Evolutionary conservation across 2,888 invertebrate species (phyloP), one percentile per base, ranked within the genome.

Genomic region (Ditula angustiorana): DNA sequence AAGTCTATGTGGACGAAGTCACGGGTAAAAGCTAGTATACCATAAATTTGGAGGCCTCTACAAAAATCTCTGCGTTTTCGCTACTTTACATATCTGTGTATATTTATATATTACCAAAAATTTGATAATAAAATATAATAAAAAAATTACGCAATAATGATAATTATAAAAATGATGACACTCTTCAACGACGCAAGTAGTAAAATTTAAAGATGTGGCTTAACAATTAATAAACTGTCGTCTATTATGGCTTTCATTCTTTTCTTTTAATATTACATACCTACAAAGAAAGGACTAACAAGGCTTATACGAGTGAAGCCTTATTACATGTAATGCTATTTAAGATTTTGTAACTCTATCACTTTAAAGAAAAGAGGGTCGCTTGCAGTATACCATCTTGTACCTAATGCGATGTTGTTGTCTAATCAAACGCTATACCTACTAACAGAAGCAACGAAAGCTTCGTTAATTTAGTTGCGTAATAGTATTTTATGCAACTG

Each of bases 341-440:
- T 61, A 52, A 33, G 57, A 58, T 30, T 56, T 50, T 41, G 50
- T 62, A 57, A 58, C 44, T 52, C 44, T 44, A 58, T 44, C 26
- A 33, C 21, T 24, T 47, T 16, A 41, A 49, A 28, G 33, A 62
- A 49, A 33, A 41, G 33, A 19, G 50, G 63, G 57, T 52, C 26
- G 30, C 16, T 11, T 30, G 16, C n/a, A 13, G 30, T 16, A 11
- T 4, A 1, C 26, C n/a, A 47, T 26, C 46, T 41, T 46, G 10
- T 21, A n/a, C n/a, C n/a, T n/a, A 11, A 21, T 46, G 44, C 33
- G 52, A 61, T 61, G 44, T 33, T 37, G 26, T 59, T 61, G 55
- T 55, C 19, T 13, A 35, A 55, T 21, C 2, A 41, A 41, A 41
- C 16, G 7, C n/a, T 8, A 19, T 19, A 19, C 26, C 26, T 26